Evolutionary conservation across 2,888 invertebrate species (phyloP).

Genomic region (Epirrita christyi): DNA sequence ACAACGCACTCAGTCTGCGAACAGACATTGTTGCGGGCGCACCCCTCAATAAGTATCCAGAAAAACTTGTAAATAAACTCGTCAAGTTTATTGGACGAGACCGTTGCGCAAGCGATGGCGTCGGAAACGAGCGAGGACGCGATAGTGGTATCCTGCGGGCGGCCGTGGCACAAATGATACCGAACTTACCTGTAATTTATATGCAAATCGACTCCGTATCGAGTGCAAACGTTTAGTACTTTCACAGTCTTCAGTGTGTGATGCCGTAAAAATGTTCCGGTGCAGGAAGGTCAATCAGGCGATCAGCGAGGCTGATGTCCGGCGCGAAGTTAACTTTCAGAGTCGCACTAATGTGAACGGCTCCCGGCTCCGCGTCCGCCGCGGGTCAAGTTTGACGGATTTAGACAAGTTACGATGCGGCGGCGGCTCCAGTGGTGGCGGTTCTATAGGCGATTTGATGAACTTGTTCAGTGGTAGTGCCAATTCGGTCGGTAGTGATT

Average conservation of each 20-base stretch:
- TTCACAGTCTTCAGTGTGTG: slow-evolving; percentile 53
- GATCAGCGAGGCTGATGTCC: slow-evolving; percentile 76
- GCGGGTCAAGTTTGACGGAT: slow-evolving; percentile 90
- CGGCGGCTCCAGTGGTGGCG: slow-evolving; percentile 76
- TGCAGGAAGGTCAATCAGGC: slow-evolving; percentile 69
- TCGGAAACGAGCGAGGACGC: slow-evolving; percentile 73
- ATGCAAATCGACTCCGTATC: slow-evolving; percentile 69
- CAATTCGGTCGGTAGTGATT: slow-evolving; percentile 89
- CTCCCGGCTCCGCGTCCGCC: slow-evolving; percentile 84
- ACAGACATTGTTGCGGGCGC: slow-evolving; percentile 71
- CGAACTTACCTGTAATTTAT: slow-evolving; percentile 70
- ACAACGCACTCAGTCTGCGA: slow-evolving; percentile 68
- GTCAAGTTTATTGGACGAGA: slow-evolving; percentile 49
- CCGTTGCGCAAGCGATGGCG: slow-evolving; percentile 70
- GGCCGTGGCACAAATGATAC: slow-evolving; percentile 81
- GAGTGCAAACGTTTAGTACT: slow-evolving; percentile 68
- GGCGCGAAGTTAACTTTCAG: slow-evolving; percentile 84
- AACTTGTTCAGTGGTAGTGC: slow-evolving; percentile 90
- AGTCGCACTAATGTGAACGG: slow-evolving; percentile 72
- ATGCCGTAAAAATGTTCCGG: slow-evolving; percentile 68
- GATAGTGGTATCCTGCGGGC: slow-evolving; percentile 80
- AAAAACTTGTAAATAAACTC: slow-evolving; percentile 50
- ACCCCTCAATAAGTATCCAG: slow-evolving; percentile 55
- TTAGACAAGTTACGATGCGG: slow-evolving; percentile 86
- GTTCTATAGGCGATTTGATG: slow-evolving; percentile 92